A percentile compares a stretch with the other conserved stretches of the same genome.
These are phyloP conservation scores for Gibbula magus DNA, from an alignment of 2,888 invertebrate species.

Conservation along the genomic window DNA sequence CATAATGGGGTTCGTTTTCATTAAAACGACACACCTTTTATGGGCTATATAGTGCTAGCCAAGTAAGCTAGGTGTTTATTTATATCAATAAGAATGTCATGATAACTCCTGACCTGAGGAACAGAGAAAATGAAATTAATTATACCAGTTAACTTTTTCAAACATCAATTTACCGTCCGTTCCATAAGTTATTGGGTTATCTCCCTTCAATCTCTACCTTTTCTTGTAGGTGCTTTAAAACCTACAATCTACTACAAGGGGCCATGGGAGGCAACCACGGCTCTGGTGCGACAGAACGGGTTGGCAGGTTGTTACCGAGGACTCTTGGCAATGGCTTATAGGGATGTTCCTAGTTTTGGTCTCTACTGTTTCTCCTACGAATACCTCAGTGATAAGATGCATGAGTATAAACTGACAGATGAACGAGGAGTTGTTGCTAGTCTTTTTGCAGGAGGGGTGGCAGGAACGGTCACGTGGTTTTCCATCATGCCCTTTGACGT, in stretches of 20 bases:
- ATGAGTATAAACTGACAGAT: constrained; percentile 47
- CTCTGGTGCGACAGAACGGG: constrained; percentile 77
- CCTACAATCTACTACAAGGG: constrained; percentile 70
- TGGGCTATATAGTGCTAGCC: too few species aligned
- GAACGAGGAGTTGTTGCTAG: constrained; percentile 52
- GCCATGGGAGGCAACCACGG: constrained; percentile 77
- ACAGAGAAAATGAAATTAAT: too few species aligned
- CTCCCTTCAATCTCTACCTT: neutral
- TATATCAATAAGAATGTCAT: too few species aligned
- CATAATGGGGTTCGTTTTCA: too few species aligned
- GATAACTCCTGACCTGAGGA: too few species aligned
- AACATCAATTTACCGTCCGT: too few species aligned
- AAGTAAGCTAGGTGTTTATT: too few species aligned
- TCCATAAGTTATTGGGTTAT: too few species aligned
- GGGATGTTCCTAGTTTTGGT: constrained; percentile 81
- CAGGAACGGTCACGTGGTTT: constrained; percentile 81
- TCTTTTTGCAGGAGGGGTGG: constrained; percentile 73
- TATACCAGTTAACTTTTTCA: too few species aligned
- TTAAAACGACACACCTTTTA: too few species aligned
- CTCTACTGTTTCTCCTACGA: constrained; percentile 81
- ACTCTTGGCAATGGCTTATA: constrained; percentile 65
- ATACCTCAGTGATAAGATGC: constrained; percentile 52
- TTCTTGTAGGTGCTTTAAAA: neutral
- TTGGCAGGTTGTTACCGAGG: constrained; percentile 69
- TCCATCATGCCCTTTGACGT: constrained; percentile 84